A percentile compares a stretch with the other conserved stretches of the same genome.
Conservation (phyloP, 2,113 vertebrate genomes). For the human (Homo sapiens) region GRCh38 chr11:57257501-57258000, state of each 20-base stretch:
- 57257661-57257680: neutral
- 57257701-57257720: neutral
- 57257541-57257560: neutral
- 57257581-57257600: neutral
- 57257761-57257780: neutral
- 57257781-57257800: neutral
- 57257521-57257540: neutral
- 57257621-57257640: neutral
- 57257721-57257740: neutral
- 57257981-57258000: neutral
- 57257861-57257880: neutral
- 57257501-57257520: neutral
- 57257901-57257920: neutral
- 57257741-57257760: neutral
- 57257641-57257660: neutral
- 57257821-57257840: neutral
- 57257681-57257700: neutral
- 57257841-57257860: neutral
- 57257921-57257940: neutral
- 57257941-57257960: neutral
- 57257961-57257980: neutral
- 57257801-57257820: neutral
- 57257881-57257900: neutral
- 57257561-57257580: neutral
- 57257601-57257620: neutral